Evolutionary conservation across 2,797 vertebrate genomes (phyloP), one percentile per base, ranked within the genome.

Genomic region (Austrolebias charrua): DNA sequence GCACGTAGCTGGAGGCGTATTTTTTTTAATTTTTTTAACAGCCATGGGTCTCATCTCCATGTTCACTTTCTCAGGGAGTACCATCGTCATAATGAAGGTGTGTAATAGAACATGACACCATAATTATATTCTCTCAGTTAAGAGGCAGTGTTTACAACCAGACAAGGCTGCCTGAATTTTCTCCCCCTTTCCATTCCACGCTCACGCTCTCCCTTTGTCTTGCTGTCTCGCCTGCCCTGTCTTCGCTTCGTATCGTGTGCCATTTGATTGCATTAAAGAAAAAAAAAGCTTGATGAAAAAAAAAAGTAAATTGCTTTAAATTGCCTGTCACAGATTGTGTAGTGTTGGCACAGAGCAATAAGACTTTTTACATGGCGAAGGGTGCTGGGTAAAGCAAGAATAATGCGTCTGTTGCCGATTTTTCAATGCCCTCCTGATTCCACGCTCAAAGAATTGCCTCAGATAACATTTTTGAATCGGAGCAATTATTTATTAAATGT

Each of bases 91-190:
- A 82, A 90, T 84, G 80, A 86, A 90, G 86, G 87, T 88, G 86
- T 86, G 80, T 90, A 90, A 91, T 88, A 85, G 80, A 88, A 91
- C 88, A 90, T 88, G 89, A 88, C 89, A 88, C 83, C 78, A 55
- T 87, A 88, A 91, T 91, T 90, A 92, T 89, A 86, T 86, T 83
- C 86, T 80, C 79, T 69, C 85, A 82, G 80, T 84, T 88, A 87
- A 86, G 89, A 83, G 80, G 75, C 80, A 69, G 78, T 87, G 87
- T 91, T 92, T 90, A 90, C 85, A 90, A 80, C 84, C 51, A 75
- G 80, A 80, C 80, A 55, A 76, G 76, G 72, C 81, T 69, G 80
- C 82, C 80, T 81, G 82, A 79, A 78, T 80, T 84, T 75, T 75
- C 78, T 38, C 67, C 60, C 71, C 11, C 11, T 12, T 11, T 59